phyloP scores from a whole-genome alignment of 1,140 invertebrate genomes.

The Neodiprion fabricii region DNA sequence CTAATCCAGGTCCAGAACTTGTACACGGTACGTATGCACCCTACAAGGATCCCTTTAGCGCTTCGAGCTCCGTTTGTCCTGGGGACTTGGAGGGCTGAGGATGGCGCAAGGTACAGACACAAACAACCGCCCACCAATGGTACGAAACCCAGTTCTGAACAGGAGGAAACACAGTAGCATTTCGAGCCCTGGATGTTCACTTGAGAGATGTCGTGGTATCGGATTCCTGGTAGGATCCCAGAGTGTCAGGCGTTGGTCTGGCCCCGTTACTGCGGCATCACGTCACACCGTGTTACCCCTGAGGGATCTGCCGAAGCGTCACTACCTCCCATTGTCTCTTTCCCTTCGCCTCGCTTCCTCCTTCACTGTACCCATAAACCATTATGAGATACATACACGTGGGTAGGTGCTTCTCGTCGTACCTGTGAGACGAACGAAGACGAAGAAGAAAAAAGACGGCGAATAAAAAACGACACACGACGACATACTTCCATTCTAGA shows the following conservation, averaged over 20 bases:
- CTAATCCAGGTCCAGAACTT: too few species aligned
- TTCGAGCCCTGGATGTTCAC: too few species aligned
- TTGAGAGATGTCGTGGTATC: constrained; percentile 1
- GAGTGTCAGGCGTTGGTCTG: neutral
- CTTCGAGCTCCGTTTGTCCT: neutral
- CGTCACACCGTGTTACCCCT: neutral
- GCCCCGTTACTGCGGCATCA: neutral
- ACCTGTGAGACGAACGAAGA: too few species aligned
- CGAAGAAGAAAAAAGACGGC: too few species aligned
- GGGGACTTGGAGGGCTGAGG: neutral
- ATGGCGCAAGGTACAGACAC: neutral
- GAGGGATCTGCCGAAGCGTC: neutral
- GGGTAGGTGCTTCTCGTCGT: too few species aligned
- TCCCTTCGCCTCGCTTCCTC: neutral
- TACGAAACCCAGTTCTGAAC: neutral
- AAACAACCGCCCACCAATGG: neutral
- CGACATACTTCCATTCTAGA: too few species aligned
- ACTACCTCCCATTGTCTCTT: neutral
- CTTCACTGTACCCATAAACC: neutral
- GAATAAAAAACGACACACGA: too few species aligned
- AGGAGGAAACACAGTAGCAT: too few species aligned
- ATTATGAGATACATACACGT: too few species aligned
- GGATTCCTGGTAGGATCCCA: neutral
- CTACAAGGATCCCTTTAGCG: too few species aligned
- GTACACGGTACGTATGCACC: too few species aligned